A percentile compares a stretch with the other conserved stretches of the same genome.
These are phyloP conservation scores for Xiphias gladius DNA, from an alignment of 2,113 vertebrate genomes.

Conservation along the genomic window DNA sequence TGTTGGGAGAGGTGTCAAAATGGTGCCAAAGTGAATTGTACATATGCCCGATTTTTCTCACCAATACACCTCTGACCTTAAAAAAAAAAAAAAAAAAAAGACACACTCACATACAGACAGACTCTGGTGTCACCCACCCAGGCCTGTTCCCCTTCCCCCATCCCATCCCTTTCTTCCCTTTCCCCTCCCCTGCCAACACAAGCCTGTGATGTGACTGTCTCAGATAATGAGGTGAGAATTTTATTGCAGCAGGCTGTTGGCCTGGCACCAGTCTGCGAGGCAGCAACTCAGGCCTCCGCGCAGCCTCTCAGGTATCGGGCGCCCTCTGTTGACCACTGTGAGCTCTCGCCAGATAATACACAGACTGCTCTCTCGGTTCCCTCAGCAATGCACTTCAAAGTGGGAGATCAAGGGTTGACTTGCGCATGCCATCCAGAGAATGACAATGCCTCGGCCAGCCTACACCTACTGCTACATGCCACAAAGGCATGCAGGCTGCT, in stretches of 20 bases:
- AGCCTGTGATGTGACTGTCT: constrained; percentile 84
- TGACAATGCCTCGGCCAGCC: constrained; percentile 83
- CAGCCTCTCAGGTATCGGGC: constrained; percentile 61
- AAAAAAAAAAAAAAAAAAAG: constrained; percentile 12
- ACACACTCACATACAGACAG: constrained; percentile 63
- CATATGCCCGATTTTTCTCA: constrained; percentile 68
- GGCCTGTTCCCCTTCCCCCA: constrained; percentile 51
- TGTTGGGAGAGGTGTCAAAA: constrained; percentile 66
- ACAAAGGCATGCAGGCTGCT: constrained; percentile 78
- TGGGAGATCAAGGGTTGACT: constrained; percentile 83
- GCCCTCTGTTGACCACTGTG: constrained; percentile 79
- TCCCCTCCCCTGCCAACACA: constrained; percentile 74
- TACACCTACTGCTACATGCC: constrained; percentile 74
- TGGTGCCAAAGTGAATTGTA: constrained; percentile 59
- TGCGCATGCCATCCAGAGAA: constrained; percentile 83
- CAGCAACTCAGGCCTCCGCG: not conserved
- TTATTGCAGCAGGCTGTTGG: constrained; percentile 80
- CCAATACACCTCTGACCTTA: constrained; percentile 45
- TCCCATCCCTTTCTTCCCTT: constrained; percentile 65
- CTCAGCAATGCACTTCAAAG: constrained; percentile 83
- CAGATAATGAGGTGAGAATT: constrained; percentile 88
- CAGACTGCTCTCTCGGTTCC: constrained; percentile 27
- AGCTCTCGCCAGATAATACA: not conserved
- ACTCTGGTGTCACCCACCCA: constrained; percentile 58
- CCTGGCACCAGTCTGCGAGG: constrained; percentile 78